Evolutionary conservation across 2,113 vertebrate species (phyloP).

Genomic region (Pseudonaja textilis): DNA sequence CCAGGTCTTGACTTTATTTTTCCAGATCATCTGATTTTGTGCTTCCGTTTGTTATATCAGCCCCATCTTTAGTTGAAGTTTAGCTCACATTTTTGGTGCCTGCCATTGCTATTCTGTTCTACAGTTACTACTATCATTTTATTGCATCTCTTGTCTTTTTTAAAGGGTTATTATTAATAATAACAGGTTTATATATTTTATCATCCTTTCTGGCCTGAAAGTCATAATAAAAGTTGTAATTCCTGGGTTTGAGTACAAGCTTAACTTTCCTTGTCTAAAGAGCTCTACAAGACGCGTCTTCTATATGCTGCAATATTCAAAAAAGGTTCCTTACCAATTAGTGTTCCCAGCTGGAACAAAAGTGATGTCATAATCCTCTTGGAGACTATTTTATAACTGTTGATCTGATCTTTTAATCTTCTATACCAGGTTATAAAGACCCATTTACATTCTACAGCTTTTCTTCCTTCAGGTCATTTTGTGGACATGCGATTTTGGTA

Average conservation of each 20-base stretch:
- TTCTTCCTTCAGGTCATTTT: not conserved
- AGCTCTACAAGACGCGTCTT: not conserved
- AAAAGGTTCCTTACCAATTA: not conserved
- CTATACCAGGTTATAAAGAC: not conserved
- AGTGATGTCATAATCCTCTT: not conserved
- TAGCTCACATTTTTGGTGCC: not conserved
- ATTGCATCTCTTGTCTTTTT: not conserved
- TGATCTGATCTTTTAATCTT: not conserved
- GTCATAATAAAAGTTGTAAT: not conserved
- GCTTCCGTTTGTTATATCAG: not conserved
- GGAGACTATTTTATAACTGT: not conserved
- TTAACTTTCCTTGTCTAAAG: not conserved
- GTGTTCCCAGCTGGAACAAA: not conserved
- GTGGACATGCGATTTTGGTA: not conserved
- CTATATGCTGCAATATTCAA: not conserved
- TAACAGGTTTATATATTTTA: not conserved
- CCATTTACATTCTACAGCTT: not conserved
- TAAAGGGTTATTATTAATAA: not conserved
- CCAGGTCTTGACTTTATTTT: not conserved
- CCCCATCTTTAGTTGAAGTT: not conserved
- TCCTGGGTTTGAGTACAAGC: not conserved
- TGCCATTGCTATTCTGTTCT: not conserved
- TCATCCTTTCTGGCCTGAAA: not conserved
- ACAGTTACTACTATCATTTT: not conserved
- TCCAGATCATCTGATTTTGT: not conserved